These are phyloP conservation scores for Mythimna albipuncta DNA, from an alignment of 2,888 invertebrate genomes.

Conservation along the genomic window DNA sequence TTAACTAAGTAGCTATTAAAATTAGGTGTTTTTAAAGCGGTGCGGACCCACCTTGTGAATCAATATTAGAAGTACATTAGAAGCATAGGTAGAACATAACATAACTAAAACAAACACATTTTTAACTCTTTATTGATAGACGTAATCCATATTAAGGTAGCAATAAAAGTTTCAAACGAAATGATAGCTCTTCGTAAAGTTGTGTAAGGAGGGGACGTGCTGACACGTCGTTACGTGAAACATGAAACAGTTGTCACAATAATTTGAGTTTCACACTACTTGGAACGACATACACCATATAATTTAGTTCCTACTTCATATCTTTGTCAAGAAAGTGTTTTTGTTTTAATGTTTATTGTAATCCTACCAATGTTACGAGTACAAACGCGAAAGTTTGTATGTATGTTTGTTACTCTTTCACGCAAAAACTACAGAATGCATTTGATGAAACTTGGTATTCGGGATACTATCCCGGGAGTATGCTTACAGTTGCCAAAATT, in stretches of 20 bases:
- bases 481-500: no score
- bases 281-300: conserved; percentile 65
- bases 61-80: no score
- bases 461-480: no score
- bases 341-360: conserved; percentile 11
- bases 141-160: conserved; percentile 25
- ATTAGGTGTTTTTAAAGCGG: not conserved
- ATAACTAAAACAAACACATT: conserved; percentile 2
- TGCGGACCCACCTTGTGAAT: no score
- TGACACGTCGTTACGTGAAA: conserved; percentile 70
- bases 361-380: no score
- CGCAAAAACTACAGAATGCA: no score
- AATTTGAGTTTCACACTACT: conserved; percentile 73
- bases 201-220: conserved; percentile 58
- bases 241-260: conserved; percentile 74
- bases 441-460: no score
- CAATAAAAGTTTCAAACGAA: conserved; percentile 53
- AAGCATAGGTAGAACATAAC: not conserved
- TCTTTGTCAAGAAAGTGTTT: conserved; percentile 35
- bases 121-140: conserved; percentile 29
- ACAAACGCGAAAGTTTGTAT: no score
- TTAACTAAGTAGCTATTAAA: not conserved
- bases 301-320: conserved; percentile 62
- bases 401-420: no score
- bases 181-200: conserved; percentile 70